A percentile compares a stretch with the other conserved stretches of the same genome.
Conservation (phyloP, 2,113 vertebrate genomes). For the Rana temporaria region DNA sequence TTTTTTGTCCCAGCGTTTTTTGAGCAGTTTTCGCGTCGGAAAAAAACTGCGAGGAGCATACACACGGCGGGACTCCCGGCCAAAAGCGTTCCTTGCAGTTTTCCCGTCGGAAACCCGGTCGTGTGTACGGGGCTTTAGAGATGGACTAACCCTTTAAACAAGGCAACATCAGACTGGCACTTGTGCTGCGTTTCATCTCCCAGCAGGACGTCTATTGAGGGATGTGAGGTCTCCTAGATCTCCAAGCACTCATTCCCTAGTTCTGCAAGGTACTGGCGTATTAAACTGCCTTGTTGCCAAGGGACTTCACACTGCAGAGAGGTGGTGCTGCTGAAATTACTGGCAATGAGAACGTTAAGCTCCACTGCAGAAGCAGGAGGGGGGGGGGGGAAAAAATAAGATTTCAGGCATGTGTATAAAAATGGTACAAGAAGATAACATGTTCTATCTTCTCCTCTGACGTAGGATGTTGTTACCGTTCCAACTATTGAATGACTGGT, state of each 20-base stretch:
- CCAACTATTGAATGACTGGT: neutral
- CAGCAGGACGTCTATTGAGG: neutral
- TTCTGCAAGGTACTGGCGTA: neutral
- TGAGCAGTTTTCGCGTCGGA: no score
- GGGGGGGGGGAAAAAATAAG: neutral
- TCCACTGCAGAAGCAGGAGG: neutral
- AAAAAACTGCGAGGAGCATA: no score
- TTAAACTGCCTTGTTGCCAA: slow-evolving; percentile 4
- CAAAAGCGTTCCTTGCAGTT: no score
- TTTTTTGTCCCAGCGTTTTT: no score
- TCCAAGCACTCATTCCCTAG: neutral
- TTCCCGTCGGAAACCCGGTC: no score
- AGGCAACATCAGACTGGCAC: neutral
- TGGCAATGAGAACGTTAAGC: neutral
- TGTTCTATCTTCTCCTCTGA: neutral
- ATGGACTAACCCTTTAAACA: neutral
- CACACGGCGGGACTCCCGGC: no score
- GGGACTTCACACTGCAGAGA: neutral
- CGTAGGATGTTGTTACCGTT: neutral
- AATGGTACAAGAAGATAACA: neutral
- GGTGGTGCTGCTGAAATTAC: neutral
- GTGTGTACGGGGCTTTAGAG: no score
- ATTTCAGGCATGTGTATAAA: neutral
- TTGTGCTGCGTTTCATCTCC: neutral
- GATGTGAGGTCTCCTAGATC: neutral